These are phyloP conservation scores for Alitta virens DNA, from an alignment of 2,888 invertebrate genomes.

Conservation along the genomic window DNA sequence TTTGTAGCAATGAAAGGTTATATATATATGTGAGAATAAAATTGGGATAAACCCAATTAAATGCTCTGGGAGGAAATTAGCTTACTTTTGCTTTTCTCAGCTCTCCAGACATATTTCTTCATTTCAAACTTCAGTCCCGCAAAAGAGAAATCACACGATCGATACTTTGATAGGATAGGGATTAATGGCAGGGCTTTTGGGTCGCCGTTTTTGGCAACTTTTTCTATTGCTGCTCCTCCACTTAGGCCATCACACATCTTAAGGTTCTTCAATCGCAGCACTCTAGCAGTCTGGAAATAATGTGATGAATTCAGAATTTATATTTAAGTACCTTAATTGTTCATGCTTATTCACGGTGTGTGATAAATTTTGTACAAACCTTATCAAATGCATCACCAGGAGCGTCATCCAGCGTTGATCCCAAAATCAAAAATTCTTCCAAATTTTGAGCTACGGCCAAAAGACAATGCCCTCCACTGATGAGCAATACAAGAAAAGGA, in stretches of 20 bases:
- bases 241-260: constrained; percentile 70
- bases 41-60: no score
- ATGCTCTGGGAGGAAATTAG: neutral
- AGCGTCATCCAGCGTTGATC: constrained; percentile 77
- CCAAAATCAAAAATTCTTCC: constrained; percentile 76
- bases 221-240: constrained; percentile 85
- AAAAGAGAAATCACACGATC: constrained; percentile 89
- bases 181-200: constrained; percentile 32
- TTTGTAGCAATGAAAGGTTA: no score
- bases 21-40: no score
- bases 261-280: constrained; percentile 77
- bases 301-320: neutral
- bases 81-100: constrained; percentile 42
- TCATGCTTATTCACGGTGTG: neutral
- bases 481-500: constrained; percentile 84
- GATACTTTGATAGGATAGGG: constrained; percentile 60
- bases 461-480: constrained; percentile 92
- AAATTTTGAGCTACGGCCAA: constrained; percentile 68
- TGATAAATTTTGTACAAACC: constrained; percentile 59
- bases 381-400: constrained; percentile 95
- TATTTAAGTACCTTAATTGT: neutral
- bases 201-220: constrained; percentile 70
- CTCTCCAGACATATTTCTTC: constrained; percentile 20
- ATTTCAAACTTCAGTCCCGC: constrained; percentile 63
- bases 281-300: constrained; percentile 68